Conservation (phyloP, 2,113 vertebrate species). For the Xenopus laevis region DNA sequence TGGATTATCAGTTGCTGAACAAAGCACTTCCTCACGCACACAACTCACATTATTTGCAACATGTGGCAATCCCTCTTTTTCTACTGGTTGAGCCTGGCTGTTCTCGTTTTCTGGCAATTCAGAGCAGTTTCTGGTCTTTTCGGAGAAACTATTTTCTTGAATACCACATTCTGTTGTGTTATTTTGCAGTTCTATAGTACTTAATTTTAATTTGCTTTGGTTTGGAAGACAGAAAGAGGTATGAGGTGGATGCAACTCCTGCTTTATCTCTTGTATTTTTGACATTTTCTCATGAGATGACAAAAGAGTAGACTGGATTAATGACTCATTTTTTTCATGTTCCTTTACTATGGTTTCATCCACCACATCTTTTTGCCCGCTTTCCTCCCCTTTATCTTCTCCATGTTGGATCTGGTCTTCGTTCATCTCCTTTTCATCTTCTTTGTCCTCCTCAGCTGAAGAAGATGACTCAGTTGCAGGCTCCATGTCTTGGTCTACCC, state of each 20-base stretch:
- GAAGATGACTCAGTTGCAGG: conserved; percentile 29
- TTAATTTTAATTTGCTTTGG: too few species aligned
- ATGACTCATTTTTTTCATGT: conserved; percentile 59
- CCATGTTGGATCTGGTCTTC: conserved; percentile 34
- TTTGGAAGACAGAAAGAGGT: neutral
- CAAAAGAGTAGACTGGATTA: neutral
- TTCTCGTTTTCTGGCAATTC: too few species aligned
- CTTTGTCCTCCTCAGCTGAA: conserved; percentile 1
- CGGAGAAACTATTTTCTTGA: too few species aligned
- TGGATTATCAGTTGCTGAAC: too few species aligned
- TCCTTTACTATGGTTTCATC: conserved; percentile 63
- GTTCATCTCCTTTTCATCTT: conserved; percentile 48
- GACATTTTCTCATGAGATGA: neutral
- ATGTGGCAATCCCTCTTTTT: too few species aligned
- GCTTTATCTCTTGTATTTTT: neutral
- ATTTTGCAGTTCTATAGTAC: too few species aligned
- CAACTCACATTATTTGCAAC: too few species aligned
- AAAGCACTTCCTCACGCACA: too few species aligned
- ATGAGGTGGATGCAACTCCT: neutral
- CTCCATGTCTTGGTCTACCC: conserved; percentile 46
- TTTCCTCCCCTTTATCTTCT: conserved; percentile 54
- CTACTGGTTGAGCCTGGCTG: too few species aligned
- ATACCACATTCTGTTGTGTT: too few species aligned
- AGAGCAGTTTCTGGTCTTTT: too few species aligned
- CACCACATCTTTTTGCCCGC: conserved; percentile 72